Percentiles rank a stretch among this genome's conserved stretches.
Evolutionary conservation across 2,797 vertebrate genomes (phyloP).

Genomic region (Lerista edwardsae): DNA sequence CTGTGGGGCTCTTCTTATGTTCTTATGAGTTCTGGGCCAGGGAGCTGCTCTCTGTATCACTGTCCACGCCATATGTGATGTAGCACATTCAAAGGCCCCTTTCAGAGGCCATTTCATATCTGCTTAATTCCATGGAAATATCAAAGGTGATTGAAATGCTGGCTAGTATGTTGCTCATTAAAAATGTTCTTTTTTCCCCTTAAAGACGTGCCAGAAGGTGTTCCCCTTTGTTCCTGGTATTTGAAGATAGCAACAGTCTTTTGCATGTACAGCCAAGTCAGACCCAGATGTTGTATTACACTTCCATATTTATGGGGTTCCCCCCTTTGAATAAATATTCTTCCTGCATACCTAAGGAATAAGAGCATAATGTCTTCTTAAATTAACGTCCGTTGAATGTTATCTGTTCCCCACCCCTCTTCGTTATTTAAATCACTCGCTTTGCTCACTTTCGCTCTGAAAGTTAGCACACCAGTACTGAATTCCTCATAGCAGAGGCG

Average conservation of each 20-base stretch:
- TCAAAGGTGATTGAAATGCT: constrained; percentile 31
- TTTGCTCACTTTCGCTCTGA: constrained; percentile 41
- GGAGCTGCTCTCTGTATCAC: background rate
- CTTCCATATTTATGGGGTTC: constrained; percentile 60
- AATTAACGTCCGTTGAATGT: constrained; percentile 52
- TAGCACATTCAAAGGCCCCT: background rate
- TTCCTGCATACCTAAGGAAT: constrained; percentile 56
- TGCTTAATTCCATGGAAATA: constrained; percentile 38
- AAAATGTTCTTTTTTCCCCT: constrained; percentile 26
- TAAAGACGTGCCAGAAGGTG: constrained; percentile 28
- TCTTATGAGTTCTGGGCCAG: no score
- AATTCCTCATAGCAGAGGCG: constrained; percentile 24
- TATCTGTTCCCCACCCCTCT: constrained; percentile 56
- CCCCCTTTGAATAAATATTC: constrained; percentile 53
- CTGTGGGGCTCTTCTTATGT: no score
- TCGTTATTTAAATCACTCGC: constrained; percentile 23
- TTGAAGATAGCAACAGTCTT: constrained; percentile 31
- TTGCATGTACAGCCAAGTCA: constrained; percentile 57
- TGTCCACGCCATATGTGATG: background rate
- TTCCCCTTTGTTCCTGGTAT: constrained; percentile 53
- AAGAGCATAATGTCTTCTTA: constrained; percentile 52
- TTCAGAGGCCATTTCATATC: constrained; percentile 1
- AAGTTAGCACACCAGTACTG: constrained; percentile 25
- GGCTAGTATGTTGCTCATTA: constrained; percentile 17
- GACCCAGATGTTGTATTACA: constrained; percentile 53